Base-by-base conservation (phyloP, 2,797 vertebrate genomes). In the Myripristis murdjan region DNA sequence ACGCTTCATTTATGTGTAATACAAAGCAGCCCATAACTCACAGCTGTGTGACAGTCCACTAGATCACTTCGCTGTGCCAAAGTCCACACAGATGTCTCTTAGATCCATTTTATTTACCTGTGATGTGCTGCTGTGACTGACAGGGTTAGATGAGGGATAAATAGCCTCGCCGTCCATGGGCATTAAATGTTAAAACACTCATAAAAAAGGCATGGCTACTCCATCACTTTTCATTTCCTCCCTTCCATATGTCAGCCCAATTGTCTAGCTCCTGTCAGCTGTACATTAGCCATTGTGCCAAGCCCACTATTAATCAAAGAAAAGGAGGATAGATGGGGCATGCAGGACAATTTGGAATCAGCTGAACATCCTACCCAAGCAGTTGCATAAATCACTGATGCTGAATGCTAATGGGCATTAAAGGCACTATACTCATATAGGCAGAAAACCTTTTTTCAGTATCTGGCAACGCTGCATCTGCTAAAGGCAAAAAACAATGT, bases 211-310 rank as follows among this genome's bases (percentile, higher is more conserved):
- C 33, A 39, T 35, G 14, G 55, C 51, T 57, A 41, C 56, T 83
- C 35, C 55, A 83, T 85, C 76, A 64, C 18, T 81, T 80, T 74
- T 89, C 75, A 84, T 88, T 85, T 72, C 64, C 51, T 47, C 41
- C 44, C 15, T 46, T 81, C 46, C 49, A 73, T 84, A 84, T 79
- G 82, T 88, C 75, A 85, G 52, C 7, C 44, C 23, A 53, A 70
- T 31, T 28, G 78, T 76, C 80, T 77, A 73, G 23, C 53, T 59
- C 64, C 77, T 81, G 75, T 85, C 81, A 85, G 68, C 56, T 69
- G 69, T 65, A 70, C 70, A 79, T 69, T 70, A 77, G 70, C 35
- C 69, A 18, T 24, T 20, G 63, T 46, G 72, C 79, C 64, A 73
- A 55, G 54, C 54, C 49, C 64, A 43, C 46, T 69, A 69, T 66